Evolutionary conservation across 2,797 vertebrate genomes (phyloP).

Genomic region (Gambusia yucatana): DNA sequence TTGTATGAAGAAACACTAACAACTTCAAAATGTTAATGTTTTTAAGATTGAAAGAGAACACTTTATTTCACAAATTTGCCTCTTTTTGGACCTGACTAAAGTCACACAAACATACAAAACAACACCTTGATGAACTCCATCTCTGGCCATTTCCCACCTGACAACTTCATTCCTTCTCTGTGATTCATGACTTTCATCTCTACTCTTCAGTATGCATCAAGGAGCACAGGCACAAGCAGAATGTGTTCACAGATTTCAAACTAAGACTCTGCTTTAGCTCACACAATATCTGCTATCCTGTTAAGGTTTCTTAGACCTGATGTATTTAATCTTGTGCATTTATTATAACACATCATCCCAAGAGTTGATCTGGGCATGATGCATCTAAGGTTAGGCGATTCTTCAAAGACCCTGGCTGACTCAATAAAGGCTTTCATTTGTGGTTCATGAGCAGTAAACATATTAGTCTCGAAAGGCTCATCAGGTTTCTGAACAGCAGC

Average conservation of each 20-base stretch:
- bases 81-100: conserved; percentile 21
- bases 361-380: not conserved
- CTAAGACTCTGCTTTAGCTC: not conserved
- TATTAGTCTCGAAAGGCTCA: conserved; percentile 37
- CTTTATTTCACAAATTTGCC: conserved; percentile 15
- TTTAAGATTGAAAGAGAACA: conserved; percentile 12
- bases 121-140: conserved; percentile 37
- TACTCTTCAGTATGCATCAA: conserved; percentile 38
- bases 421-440: conserved; percentile 16
- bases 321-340: not conserved
- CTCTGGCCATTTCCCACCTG: conserved; percentile 39
- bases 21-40: conserved; percentile 35
- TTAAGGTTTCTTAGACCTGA: not conserved
- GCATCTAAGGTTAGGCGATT: conserved; percentile 1
- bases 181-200: conserved; percentile 60
- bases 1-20: conserved; percentile 17
- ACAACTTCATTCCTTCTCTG: conserved; percentile 51
- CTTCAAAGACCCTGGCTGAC: not conserved
- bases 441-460: conserved; percentile 9
- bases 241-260: conserved; percentile 21
- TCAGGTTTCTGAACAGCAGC: conserved; percentile 38
- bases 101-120: not conserved
- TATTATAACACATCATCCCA: not conserved
- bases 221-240: conserved; percentile 19
- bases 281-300: not conserved